phyloP scores from a whole-genome alignment of 2,888 invertebrate species.

The Bimastos eiseni region DNA sequence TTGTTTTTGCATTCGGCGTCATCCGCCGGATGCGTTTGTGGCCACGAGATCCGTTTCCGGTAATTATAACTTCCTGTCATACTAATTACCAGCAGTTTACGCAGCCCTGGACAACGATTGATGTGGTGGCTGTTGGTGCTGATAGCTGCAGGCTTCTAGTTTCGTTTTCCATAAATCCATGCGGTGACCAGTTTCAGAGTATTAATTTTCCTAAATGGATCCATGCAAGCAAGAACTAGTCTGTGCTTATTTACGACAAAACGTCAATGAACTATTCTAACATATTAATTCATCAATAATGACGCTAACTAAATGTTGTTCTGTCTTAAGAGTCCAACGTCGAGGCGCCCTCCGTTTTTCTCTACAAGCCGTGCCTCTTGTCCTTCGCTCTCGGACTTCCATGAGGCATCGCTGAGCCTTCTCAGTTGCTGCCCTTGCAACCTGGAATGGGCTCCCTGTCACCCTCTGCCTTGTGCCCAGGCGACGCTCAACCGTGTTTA shows the following conservation, averaged over 20 bases:
- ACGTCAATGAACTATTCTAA: too few species aligned
- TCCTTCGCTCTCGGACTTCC: too few species aligned
- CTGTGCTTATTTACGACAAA: neutral
- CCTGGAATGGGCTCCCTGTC: too few species aligned
- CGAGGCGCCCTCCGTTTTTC: too few species aligned
- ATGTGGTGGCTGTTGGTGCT: neutral
- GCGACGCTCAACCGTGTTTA: too few species aligned
- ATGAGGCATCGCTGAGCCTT: too few species aligned
- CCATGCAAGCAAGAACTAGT: neutral
- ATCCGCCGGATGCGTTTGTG: neutral
- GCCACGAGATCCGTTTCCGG: neutral
- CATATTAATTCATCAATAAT: too few species aligned
- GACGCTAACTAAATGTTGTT: too few species aligned
- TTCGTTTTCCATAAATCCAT: neutral
- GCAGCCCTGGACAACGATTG: neutral
- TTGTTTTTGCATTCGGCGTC: neutral
- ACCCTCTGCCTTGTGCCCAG: too few species aligned
- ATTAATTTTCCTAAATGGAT: neutral
- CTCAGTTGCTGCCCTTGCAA: too few species aligned
- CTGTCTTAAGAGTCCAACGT: too few species aligned
- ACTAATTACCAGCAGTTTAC: neutral
- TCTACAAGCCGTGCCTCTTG: too few species aligned
- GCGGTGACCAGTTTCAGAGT: neutral
- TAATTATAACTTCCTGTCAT: neutral
- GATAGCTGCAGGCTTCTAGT: neutral